Evolutionary conservation across 2,888 invertebrate species (phyloP).

Genomic region (Protonemura montana): DNA sequence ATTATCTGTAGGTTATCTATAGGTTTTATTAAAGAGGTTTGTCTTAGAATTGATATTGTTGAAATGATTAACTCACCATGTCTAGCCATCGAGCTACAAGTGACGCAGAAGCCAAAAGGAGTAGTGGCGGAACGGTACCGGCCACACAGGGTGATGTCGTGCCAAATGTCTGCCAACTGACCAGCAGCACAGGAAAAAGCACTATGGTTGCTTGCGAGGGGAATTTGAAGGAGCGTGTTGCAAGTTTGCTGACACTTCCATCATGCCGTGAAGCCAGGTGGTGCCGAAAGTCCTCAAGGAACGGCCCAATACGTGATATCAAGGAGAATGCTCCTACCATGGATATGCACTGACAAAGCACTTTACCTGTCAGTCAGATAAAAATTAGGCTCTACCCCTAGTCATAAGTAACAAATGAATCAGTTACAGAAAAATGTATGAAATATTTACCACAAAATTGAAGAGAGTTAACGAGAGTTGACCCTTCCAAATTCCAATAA

Average conservation of each 20-base stretch:
- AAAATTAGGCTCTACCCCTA: too few species aligned
- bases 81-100: neutral
- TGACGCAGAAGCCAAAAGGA: neutral
- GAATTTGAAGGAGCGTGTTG: neutral
- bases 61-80: neutral
- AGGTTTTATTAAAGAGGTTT: too few species aligned
- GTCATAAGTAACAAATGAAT: neutral
- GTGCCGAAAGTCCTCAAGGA: neutral
- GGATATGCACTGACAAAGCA: neutral
- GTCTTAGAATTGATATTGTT: too few species aligned
- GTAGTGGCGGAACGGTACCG: neutral
- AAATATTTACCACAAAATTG: neutral
- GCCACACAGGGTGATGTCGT: neutral
- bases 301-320: neutral
- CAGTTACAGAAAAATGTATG: neutral
- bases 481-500: neutral
- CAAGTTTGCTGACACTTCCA: neutral
- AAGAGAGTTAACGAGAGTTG: neutral
- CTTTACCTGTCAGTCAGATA: too few species aligned
- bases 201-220: neutral
- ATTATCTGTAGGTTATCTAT: too few species aligned
- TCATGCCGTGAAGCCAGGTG: neutral
- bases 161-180: neutral
- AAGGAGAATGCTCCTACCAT: neutral
- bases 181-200: neutral